A percentile compares a stretch with the other conserved stretches of the same genome.
phyloP scores from a whole-genome alignment of 2,113 vertebrate species.

The Choloepus hoffmanni region DNA sequence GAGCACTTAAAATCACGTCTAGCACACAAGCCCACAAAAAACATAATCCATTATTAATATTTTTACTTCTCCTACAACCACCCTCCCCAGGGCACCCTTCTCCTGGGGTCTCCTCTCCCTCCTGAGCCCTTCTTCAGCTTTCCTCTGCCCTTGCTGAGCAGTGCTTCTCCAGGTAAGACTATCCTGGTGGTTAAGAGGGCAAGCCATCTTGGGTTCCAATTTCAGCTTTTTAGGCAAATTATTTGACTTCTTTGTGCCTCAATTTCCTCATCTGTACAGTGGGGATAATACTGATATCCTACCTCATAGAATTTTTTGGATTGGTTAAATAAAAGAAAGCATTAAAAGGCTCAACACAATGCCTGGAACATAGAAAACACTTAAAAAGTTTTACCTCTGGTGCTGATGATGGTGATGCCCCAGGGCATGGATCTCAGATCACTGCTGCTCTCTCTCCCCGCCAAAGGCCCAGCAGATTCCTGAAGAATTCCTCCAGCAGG shows the following conservation, averaged over 20 bases:
- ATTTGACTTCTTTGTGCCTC: constrained; percentile 13
- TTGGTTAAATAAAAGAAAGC: background rate
- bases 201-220: background rate
- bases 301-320: background rate
- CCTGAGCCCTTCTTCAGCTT: background rate
- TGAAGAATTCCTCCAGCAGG: background rate
- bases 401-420: background rate
- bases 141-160: background rate
- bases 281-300: background rate
- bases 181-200: background rate
- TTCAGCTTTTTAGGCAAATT: background rate
- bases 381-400: background rate
- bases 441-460: background rate
- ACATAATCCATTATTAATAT: background rate
- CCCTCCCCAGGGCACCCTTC: background rate
- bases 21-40: background rate
- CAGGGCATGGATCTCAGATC: constrained; percentile 6
- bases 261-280: background rate
- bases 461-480: background rate
- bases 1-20: background rate
- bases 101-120: background rate
- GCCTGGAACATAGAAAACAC: background rate
- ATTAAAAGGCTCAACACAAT: background rate
- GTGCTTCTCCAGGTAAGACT: background rate
- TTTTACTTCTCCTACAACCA: background rate